Base-by-base conservation (phyloP, 1,140 invertebrate genomes). In the Hyphantria cunea region DNA sequence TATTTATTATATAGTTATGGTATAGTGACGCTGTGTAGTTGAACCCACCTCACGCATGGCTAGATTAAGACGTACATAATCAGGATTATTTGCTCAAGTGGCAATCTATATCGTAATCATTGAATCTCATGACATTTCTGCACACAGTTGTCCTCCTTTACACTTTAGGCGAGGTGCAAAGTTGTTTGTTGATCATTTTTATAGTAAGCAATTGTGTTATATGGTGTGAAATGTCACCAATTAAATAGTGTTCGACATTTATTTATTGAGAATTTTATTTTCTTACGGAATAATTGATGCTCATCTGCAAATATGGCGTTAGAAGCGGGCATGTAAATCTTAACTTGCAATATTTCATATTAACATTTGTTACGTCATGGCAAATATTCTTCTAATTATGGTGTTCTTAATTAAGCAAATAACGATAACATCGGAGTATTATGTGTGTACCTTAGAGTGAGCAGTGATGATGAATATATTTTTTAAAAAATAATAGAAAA, bases 191-290 rank as follows among this genome's bases (percentile, higher is more conserved):
- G 78, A 89, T 89, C 78, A 86, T 90, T 90, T 86, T 87, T 87
- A 90, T 89, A 87, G 84, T 89, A 89, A 90, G 85, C 74, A 76
- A 87, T 89, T 90, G 84, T 89, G 88, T 90, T 90, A 90, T 82
- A 82, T 67, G 85, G 85, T 86, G 86, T 86, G 85, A 78, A 78
- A 82, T 84, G 79, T 87, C 88, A 88, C 86, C 84, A 70, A 70
- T 80, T 77, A 68, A 75, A 86, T 89, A 88, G 86, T 84, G 84
- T 86, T 88, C 86, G 85, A 89, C 82, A 86, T 88, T 90, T 82
- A 88, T 89, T 90, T 90, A 89, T 87, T 90, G 86, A 89, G 80
- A 90, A 89, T 87, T 90, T 90, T 90, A 90, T 90, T 90, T 90
- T 90, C 87, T 79, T 90, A 90, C 84, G 76, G 72, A 88, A 72